A percentile compares a stretch with the other conserved stretches of the same genome.
phyloP scores from a whole-genome alignment of 2,113 vertebrate species.

The Sceloporus tristichus region DNA sequence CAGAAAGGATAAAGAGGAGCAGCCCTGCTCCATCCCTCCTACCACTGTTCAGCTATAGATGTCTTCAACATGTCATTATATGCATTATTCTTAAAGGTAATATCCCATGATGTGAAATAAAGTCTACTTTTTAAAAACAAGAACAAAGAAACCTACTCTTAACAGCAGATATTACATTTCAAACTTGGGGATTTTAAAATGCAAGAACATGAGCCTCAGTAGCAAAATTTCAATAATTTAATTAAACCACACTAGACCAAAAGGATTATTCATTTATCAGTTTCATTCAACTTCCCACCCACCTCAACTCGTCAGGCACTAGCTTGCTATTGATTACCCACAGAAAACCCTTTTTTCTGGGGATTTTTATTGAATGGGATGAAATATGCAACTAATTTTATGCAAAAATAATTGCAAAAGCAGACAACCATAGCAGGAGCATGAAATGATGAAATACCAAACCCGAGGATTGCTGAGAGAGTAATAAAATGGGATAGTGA shows the following conservation, averaged over 20 bases:
- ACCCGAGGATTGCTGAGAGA: constrained; percentile 14
- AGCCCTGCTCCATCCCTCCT: not conserved
- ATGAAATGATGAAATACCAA: constrained; percentile 42
- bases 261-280: constrained; percentile 47
- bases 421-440: constrained; percentile 11
- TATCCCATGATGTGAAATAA: not conserved
- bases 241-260: constrained; percentile 59
- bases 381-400: constrained; percentile 49
- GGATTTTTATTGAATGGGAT: constrained; percentile 48
- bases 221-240: constrained; percentile 58
- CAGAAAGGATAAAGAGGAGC: not conserved
- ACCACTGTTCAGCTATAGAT: not conserved
- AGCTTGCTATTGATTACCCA: constrained; percentile 48
- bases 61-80: not conserved
- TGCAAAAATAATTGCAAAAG: constrained; percentile 39
- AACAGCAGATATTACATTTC: constrained; percentile 40
- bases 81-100: not conserved
- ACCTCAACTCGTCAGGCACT: constrained; percentile 38
- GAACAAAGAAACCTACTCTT: constrained; percentile 36
- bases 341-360: constrained; percentile 32
- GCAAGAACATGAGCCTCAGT: constrained; percentile 38
- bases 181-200: constrained; percentile 39
- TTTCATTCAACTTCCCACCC: constrained; percentile 51
- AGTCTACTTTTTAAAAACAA: not conserved
- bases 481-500: constrained; percentile 11